These are phyloP conservation scores for Octodonta nipae DNA, from an alignment of 2,888 invertebrate genomes.

Conservation along the genomic window DNA sequence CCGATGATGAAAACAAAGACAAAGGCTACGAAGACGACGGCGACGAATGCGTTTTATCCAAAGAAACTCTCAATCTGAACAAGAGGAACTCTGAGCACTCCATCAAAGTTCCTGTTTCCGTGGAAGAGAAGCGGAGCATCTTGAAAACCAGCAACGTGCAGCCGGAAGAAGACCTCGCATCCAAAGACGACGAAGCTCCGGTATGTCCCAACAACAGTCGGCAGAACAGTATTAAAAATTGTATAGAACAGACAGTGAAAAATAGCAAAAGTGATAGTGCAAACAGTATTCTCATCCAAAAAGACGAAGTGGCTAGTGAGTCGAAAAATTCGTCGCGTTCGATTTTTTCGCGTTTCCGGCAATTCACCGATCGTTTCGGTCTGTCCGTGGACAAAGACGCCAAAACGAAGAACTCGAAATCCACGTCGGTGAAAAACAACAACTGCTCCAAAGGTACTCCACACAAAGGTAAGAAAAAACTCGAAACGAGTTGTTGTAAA, in stretches of 20 bases:
- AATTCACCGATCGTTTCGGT: slow-evolving; percentile 41
- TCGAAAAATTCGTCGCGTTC: slow-evolving; percentile 30
- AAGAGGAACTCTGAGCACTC: slow-evolving; percentile 33
- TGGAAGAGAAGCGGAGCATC: slow-evolving; percentile 31
- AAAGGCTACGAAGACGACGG: slow-evolving; percentile 12
- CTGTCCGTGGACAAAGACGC: slow-evolving; percentile 35
- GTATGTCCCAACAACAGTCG: slow-evolving; percentile 16
- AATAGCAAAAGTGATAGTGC: slow-evolving; percentile 18
- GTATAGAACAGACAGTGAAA: slow-evolving; percentile 11
- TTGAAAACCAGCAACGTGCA: slow-evolving; percentile 22
- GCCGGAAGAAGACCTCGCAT: slow-evolving; percentile 7
- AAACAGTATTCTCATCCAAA: slow-evolving; percentile 22
- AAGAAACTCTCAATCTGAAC: slow-evolving; percentile 31
- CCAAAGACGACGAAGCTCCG: slow-evolving; percentile 9
- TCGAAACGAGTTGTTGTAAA: slow-evolving; percentile 25
- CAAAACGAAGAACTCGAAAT: too few species aligned
- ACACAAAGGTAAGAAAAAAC: slow-evolving; percentile 20
- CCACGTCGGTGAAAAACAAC: slow-evolving; percentile 28
- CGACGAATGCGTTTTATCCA: slow-evolving; percentile 28
- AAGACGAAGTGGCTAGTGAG: slow-evolving; percentile 25
- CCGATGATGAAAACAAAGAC: slow-evolving; percentile 16
- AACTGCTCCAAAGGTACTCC: slow-evolving; percentile 19
- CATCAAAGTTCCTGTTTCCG: slow-evolving; percentile 22
- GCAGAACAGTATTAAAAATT: slow-evolving; percentile 20
- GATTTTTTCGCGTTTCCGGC: slow-evolving; percentile 39